Evolutionary conservation across 2,888 invertebrate species (phyloP).

Genomic region (Drosophila greeni): DNA sequence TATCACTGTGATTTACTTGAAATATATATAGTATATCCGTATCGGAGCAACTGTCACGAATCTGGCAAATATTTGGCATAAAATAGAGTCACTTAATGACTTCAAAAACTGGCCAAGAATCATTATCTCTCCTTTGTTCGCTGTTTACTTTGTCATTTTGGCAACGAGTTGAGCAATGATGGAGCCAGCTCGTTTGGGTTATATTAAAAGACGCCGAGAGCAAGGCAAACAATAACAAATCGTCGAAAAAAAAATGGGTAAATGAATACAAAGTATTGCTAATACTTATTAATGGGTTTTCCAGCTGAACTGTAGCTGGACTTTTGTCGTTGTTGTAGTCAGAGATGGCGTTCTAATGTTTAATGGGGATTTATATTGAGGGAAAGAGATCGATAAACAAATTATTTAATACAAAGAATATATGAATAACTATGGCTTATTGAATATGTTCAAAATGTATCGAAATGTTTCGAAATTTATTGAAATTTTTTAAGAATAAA

Average conservation of each 20-base stretch:
- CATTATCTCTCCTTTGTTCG: conserved; percentile 17
- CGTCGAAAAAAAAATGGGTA: conserved; percentile 8
- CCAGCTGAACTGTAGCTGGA: background rate
- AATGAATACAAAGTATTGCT: conserved; percentile 44
- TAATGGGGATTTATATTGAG: background rate
- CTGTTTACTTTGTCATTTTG: conserved; percentile 42
- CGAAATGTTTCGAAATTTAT: background rate
- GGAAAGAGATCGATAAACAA: background rate
- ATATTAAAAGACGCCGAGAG: conserved; percentile 51
- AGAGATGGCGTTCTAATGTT: background rate
- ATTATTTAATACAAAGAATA: background rate
- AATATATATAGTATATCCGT: background rate
- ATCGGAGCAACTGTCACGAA: background rate
- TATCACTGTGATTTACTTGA: too few relatives aligned
- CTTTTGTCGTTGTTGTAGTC: conserved; percentile 16
- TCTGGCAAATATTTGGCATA: background rate
- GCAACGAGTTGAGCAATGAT: conserved; percentile 54
- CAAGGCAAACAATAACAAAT: conserved; percentile 28
- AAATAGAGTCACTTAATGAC: conserved; percentile 7
- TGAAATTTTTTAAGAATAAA: background rate
- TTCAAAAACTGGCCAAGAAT: background rate
- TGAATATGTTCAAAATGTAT: too few relatives aligned
- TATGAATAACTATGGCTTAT: background rate
- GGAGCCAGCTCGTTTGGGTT: conserved; percentile 36
- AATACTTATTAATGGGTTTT: conserved; percentile 61